Evolutionary conservation across 2,113 vertebrate genomes (phyloP), one percentile per base, ranked within the genome.

Genomic region (Rynchops niger): DNA sequence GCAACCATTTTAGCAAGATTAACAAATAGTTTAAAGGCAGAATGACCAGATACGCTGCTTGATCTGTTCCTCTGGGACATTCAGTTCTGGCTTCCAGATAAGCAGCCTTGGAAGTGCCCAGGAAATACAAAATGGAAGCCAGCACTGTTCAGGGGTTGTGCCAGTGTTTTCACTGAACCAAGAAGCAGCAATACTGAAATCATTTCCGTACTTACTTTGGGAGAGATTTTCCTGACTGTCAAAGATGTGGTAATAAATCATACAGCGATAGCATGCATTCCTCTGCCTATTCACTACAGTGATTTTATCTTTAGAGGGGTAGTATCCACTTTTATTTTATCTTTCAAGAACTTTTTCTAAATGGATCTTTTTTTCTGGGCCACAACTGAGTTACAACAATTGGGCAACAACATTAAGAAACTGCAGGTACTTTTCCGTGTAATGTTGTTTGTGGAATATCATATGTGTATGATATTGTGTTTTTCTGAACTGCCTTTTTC

Each of bases 161-260:
- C 30, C 72, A 71, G 90, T 62, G 65, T 86, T 98, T 98, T 95
- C 38, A 27, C 69, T 90, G 50, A 71, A 74, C 55, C 49, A 80
- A 92, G 52, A 93, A 91, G 43, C 21, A 91, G 52, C 25, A 49
- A n/a, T 80, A 71, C 55, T 52, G 49, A 96, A 95, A 62, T 53
- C 2, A 63, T 79, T 85, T 91, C 76, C 65, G 55, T 82, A 34
- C 65, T 53, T 92, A 49, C 56, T 89, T 93, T 84, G 50, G 63
- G 72, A 86, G 59, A 89, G 27, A 76, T 96, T 95, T 94, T 85
- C 32, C 23, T 67, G 36, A 52, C 47, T 95, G 34, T 93, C 61
- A 88, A 56, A 96, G 43, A 38, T 90, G 76, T 61, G 15, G 7
- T 63, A 50, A n/a, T 94, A 67, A 8, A 62, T 95, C 62, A 55